Base-by-base conservation (phyloP, 2,888 invertebrate genomes). In the Machimus rusticus region DNA sequence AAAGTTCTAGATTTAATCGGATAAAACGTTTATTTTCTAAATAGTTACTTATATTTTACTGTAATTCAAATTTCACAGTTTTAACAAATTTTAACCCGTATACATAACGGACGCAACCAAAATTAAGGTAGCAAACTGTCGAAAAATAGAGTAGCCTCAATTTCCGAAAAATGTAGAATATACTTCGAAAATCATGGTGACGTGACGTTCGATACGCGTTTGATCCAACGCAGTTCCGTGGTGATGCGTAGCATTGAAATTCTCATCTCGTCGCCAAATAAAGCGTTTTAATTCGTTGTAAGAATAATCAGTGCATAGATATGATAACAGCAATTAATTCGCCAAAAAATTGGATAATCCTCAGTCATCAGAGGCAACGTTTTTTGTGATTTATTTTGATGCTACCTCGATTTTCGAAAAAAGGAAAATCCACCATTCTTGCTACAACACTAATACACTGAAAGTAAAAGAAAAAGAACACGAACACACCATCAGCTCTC, bases 381-480 rank as follows among this genome's bases (percentile, higher is more conserved):
- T 16, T 55, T 86, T 86, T 86, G 86, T 86, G 86, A 86, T 86
- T 51, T 85, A 74, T 85, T 85, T 86, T 86, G 85, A 85, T 85
- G 85, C 85, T 85, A 85, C 85, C 57, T 19, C 37, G 39, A 28
- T 74, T 85, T 34, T 74, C 55, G 74, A 85, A 85, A 14, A 31
- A 43, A 74, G 74, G 74, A 46, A 85, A 74, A 74, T 74, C 74
- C 85, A 74, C 85, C 85, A 85, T 85, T 85, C 78, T 46, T 79
- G 28, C 79, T 12, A 39, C 84, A 74, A 28, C 85, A 85, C 74
- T n/a, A 74, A 39, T 74, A 85, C 46, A 85, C 16, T 55, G n/a
- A 23, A 79, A 55, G 31, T 19, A 79, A 34, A 8, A 23, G 16
- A 46, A 46, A 46, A 46, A 46, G 16, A 46, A 46, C 43, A 46